Percentiles rank a stretch among this genome's conserved stretches.
phyloP scores from a whole-genome alignment of 92 coral and sea anemone genomes.

The Galaxea fascicularis region DNA sequence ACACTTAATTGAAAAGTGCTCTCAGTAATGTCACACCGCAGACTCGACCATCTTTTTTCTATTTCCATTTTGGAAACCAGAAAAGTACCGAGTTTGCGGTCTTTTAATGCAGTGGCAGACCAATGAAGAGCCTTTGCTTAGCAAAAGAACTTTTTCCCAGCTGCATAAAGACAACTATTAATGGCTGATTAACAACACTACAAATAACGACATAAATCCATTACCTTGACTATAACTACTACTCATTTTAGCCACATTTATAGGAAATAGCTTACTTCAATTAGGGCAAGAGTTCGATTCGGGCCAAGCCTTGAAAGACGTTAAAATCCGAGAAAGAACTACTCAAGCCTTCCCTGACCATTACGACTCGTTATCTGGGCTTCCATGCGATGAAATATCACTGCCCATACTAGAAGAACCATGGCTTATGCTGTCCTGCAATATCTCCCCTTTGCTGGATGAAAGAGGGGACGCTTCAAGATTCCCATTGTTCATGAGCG shows the following conservation, averaged over 20 bases:
- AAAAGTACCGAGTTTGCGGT: not conserved
- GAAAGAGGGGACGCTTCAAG: conserved; percentile 34
- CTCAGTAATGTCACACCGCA: too few relatives aligned
- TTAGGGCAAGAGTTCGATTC: conserved; percentile 22
- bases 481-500: conserved; percentile 55
- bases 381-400: conserved; percentile 44
- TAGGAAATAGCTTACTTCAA: conserved; percentile 11
- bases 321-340: conserved; percentile 1
- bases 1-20: too few relatives aligned
- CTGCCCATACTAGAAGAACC: conserved; percentile 46
- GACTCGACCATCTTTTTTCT: too few relatives aligned
- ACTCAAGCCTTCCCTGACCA: not conserved
- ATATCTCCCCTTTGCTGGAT: conserved; percentile 32
- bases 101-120: not conserved
- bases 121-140: conserved; percentile 7
- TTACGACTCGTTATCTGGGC: conserved; percentile 39
- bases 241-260: not conserved
- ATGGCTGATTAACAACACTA: not conserved
- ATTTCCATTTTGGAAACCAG: not conserved
- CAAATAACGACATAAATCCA: conserved; percentile 8
- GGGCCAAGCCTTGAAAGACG: conserved; percentile 10
- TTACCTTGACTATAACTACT: not conserved
- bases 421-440: conserved; percentile 39
- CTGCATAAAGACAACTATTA: not conserved
- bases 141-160: not conserved